Conservation (phyloP, 1,140 invertebrate genomes). For the Drosophila biarmipes region DNA sequence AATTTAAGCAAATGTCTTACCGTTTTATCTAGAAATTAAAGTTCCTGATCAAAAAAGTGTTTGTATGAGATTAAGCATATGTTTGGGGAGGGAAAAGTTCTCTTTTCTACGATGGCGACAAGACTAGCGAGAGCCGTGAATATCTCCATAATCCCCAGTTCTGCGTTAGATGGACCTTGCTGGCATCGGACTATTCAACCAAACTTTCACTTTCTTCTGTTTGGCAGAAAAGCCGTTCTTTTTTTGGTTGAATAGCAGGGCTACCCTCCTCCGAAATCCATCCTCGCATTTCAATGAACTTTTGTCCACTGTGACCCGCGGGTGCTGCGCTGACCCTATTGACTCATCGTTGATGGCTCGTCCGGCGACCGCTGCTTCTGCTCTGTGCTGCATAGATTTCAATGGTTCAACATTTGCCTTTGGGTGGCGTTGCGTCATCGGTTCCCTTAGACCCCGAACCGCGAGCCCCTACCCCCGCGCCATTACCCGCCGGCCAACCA, state of each 20-base stretch:
- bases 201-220: conserved; percentile 26
- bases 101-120: background rate
- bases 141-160: background rate
- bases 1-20: no score
- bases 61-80: no score
- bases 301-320: conserved; percentile 67
- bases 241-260: background rate
- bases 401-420: conserved; percentile 66
- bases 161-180: background rate
- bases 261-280: background rate
- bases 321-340: conserved; percentile 61
- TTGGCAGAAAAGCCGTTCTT: conserved; percentile 21
- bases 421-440: conserved; percentile 72
- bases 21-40: no score
- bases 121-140: no score
- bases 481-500: conserved; percentile 29
- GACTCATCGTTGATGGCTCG: conserved; percentile 77
- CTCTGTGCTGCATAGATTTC: conserved; percentile 71
- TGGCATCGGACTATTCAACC: background rate
- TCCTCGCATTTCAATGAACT: conserved; percentile 24
- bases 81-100: background rate
- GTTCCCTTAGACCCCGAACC: conserved; percentile 13
- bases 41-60: no score
- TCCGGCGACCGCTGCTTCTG: conserved; percentile 33
- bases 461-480: background rate